Conservation (phyloP, 2,888 invertebrate species). For the Tolmerus cingulatus region DNA sequence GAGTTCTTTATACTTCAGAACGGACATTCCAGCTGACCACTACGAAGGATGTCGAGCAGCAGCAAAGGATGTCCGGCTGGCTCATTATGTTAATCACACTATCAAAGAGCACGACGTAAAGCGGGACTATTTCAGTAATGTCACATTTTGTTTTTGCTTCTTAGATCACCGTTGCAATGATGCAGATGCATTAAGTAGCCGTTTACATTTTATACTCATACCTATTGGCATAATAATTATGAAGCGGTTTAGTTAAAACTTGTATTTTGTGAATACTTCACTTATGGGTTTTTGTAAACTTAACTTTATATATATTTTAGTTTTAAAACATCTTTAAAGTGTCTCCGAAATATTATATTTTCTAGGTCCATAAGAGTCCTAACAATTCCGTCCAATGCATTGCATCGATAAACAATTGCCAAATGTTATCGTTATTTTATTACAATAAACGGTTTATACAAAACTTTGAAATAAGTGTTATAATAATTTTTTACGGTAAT, state of each 20-base stretch:
- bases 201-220: background rate
- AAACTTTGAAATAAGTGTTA: no score
- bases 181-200: constrained; percentile 8
- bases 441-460: no score
- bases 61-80: constrained; percentile 79
- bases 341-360: no score
- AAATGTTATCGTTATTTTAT: no score
- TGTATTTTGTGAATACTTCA: no score
- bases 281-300: no score
- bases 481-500: no score
- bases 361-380: no score
- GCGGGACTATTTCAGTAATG: constrained; percentile 81
- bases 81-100: constrained; percentile 86
- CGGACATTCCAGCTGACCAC: constrained; percentile 89
- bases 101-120: constrained; percentile 86
- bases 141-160: constrained; percentile 89
- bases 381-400: no score
- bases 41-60: constrained; percentile 90
- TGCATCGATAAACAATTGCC: no score
- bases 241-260: background rate
- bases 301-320: no score
- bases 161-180: constrained; percentile 88
- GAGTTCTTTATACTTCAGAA: constrained; percentile 79
- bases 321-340: no score
- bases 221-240: background rate